Evolutionary conservation across 2,888 invertebrate genomes (phyloP), one percentile per base, ranked within the genome.

Genomic region (Exephanes ischioxanthus): DNA sequence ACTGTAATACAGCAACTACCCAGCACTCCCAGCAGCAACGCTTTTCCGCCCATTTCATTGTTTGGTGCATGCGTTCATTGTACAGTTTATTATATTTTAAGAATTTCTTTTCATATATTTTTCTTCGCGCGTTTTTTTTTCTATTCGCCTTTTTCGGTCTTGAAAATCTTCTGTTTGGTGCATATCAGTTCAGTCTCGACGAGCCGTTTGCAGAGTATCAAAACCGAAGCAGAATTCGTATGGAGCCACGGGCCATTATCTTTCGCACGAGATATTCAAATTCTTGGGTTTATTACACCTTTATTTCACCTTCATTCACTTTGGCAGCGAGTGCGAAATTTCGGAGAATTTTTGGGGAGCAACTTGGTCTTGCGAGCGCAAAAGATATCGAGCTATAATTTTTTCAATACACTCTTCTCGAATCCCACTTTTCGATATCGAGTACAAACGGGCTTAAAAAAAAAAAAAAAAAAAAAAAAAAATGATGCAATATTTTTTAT

Each of bases 191-290:
- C 16, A 16, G 16, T 45, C 45, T 1, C 3, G 45, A 58, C 58
- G 22, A 14, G 22, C 48, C 16, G 66, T 70, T 82, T 77, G 67
- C 71, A 82, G 41, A 72, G 71, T 66, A 77, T 71, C 77, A 77
- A 55, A 82, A 55, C 33, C 5, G 53, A 55, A 71, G 19, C 53
- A 37, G 33, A n/a, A 33, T 33, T 53, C 53, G 11, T 19, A 4
- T 19, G 30, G 37, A 37, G 33, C 11, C 63, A 58, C n/a, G n/a
- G 53, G 55, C 71, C 45, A 82, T 82, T 77, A 82, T 77, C 77
- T 55, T 58, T 67, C 26, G n/a, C 71, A 66, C 63, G 77, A 71
- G 37, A 77, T 70, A 70, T 72, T 66, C 71, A 66, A 77, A 71
- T 66, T 71, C 71, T 82, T 41, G 51, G 51, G 58, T 68, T 70